Evolutionary conservation across 2,797 vertebrate genomes (phyloP).

Genomic region (Catostomus latipinnis): DNA sequence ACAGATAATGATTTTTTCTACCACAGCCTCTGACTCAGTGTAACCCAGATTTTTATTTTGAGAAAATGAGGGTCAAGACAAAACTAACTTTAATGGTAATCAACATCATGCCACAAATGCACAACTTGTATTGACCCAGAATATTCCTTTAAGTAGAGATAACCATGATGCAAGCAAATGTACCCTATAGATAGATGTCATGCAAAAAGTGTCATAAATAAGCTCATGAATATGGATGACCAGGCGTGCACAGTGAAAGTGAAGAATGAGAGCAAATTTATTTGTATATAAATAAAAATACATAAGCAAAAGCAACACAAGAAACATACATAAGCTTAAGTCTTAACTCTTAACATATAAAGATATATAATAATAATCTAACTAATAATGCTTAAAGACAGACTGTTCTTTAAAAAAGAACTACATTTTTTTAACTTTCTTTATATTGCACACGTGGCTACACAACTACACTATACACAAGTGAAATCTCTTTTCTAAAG

Average conservation of each 20-base stretch:
- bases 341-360: too few relatives aligned
- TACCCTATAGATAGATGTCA: neutral
- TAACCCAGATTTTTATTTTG: too few relatives aligned
- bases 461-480: neutral
- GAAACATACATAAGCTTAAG: too few relatives aligned
- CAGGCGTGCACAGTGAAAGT: conserved; percentile 3
- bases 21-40: too few relatives aligned
- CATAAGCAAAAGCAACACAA: conserved; percentile 11
- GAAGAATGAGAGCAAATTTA: neutral
- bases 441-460: neutral
- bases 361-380: too few relatives aligned
- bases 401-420: neutral
- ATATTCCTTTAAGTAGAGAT: neutral
- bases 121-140: too few relatives aligned
- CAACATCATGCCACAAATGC: too few relatives aligned
- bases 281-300: conserved; percentile 2
- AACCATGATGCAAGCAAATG: neutral
- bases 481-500: neutral
- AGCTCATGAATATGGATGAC: neutral
- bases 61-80: too few relatives aligned
- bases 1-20: too few relatives aligned
- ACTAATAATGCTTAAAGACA: too few relatives aligned
- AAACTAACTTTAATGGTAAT: too few relatives aligned
- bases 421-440: too few relatives aligned
- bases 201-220: neutral